Conservation (phyloP, 2,888 invertebrate genomes). For the Drosophila diplacantha region DNA sequence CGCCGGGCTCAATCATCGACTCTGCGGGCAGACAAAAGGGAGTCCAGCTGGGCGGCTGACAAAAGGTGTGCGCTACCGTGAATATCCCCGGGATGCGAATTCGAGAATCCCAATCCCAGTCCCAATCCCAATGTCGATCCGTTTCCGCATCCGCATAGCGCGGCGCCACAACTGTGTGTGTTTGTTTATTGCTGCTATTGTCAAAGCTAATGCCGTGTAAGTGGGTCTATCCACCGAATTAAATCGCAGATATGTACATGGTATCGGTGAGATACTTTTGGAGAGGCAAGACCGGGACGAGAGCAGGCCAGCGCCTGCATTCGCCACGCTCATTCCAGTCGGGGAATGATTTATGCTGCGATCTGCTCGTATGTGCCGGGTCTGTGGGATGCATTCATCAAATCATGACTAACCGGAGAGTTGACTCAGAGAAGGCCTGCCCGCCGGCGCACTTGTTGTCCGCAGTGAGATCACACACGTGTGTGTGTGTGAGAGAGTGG, state of each 20-base stretch:
- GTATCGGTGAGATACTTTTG: conserved; percentile 7
- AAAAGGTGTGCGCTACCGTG: conserved; percentile 32
- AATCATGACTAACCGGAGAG: conserved; percentile 21
- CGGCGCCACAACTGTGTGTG: conserved; percentile 37
- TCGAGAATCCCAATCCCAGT: background rate
- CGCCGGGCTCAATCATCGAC: conserved; percentile 39
- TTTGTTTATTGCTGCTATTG: conserved; percentile 40
- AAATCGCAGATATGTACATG: conserved; percentile 4
- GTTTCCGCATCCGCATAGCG: conserved; percentile 10
- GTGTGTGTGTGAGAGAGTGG: background rate
- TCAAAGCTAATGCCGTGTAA: conserved; percentile 48
- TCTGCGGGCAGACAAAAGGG: conserved; percentile 37
- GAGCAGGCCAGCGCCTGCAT: background rate
- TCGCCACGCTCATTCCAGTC: conserved; percentile 5
- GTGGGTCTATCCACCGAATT: conserved; percentile 34
- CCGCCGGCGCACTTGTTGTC: conserved; percentile 26
- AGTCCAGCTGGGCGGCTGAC: conserved; percentile 39
- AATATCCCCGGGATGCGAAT: conserved; percentile 21
- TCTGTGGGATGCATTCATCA: conserved; percentile 31
- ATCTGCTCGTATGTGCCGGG: background rate
- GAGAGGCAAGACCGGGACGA: background rate
- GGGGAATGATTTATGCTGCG: conserved; percentile 18
- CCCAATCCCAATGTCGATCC: background rate
- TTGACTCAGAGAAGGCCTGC: conserved; percentile 10
- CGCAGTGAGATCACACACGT: conserved; percentile 15